Conservation (phyloP, 2,113 vertebrate genomes). For the Damaliscus lunatus region DNA sequence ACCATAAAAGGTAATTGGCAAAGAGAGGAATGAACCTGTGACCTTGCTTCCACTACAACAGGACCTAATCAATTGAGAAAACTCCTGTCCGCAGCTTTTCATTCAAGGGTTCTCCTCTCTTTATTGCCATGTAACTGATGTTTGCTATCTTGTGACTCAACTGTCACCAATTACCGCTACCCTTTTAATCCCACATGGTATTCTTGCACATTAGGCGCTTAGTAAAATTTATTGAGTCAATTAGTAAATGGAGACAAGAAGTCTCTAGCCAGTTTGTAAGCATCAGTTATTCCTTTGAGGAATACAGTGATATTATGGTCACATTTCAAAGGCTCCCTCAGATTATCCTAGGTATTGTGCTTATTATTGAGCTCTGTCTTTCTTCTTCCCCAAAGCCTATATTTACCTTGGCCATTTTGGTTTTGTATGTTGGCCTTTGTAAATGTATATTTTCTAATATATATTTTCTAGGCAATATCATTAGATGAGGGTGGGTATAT, state of each 20-base stretch:
- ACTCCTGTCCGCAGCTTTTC: neutral
- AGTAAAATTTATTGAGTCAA: neutral
- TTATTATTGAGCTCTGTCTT: neutral
- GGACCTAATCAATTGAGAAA: neutral
- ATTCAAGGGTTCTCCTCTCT: neutral
- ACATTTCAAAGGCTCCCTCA: neutral
- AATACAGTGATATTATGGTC: neutral
- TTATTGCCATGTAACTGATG: neutral
- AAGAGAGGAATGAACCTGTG: neutral
- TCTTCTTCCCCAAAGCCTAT: neutral
- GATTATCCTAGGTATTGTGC: no score
- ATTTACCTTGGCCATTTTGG: neutral
- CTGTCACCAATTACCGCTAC: neutral
- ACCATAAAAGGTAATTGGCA: slow-evolving; percentile 5
- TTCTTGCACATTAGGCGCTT: neutral
- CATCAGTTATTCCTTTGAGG: neutral
- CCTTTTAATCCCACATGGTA: neutral
- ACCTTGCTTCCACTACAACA: neutral
- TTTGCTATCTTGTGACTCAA: neutral
- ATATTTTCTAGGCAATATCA: neutral
- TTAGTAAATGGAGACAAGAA: neutral
- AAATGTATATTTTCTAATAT: neutral
- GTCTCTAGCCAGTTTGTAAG: neutral
- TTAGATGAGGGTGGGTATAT: neutral
- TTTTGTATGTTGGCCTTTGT: neutral